Evolutionary conservation across 2,113 vertebrate species (phyloP), one percentile per base, ranked within the genome.

Genomic region (Gorsachius goisagi): DNA sequence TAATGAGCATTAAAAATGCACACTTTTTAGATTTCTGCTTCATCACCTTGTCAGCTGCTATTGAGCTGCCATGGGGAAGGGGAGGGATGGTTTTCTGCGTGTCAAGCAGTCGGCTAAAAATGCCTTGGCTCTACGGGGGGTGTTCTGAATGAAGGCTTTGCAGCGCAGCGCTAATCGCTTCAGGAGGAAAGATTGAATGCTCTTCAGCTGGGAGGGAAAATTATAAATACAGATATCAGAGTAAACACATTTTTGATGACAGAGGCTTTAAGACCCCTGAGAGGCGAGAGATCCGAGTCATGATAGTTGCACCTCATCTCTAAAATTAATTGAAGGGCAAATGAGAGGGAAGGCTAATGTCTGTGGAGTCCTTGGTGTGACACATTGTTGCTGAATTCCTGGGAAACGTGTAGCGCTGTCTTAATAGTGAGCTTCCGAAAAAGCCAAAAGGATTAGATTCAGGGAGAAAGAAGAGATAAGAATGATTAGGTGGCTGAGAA

Each of bases 291-390:
- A 90, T 97, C 60, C 91, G 41, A 89, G 79, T 91, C 53, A 33
- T 91, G 92, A 95, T 91, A 95, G 37, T 66, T 85, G 94, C 93
- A 83, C 76, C 53, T 94, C 64, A 19, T 90, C 76, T 97, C 92
- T 94, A 67, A 80, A 96, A 96, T 93, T 90, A 97, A 97, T 88
- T 90, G 93, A 71, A 80, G 66, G 75, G 84, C 66, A 90, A 96
- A 88, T 79, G 66, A 95, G 94, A 88, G 37, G 75, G 76, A 72
- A 59, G 44, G n/a, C 62, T 64, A 15, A 39, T 56, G 87, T 93
- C 58, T 93, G 76, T 68, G 95, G 93, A 97, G 88, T 77, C 64
- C 32, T 89, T 80, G 77, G 53, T 66, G 41, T 90, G 83, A 50
- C 33, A 20, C 28, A 21, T 19, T 28, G 64, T 49, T 92, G 76